phyloP scores from a whole-genome alignment of 1,140 invertebrate genomes.

The Pissodes strobi region DNA sequence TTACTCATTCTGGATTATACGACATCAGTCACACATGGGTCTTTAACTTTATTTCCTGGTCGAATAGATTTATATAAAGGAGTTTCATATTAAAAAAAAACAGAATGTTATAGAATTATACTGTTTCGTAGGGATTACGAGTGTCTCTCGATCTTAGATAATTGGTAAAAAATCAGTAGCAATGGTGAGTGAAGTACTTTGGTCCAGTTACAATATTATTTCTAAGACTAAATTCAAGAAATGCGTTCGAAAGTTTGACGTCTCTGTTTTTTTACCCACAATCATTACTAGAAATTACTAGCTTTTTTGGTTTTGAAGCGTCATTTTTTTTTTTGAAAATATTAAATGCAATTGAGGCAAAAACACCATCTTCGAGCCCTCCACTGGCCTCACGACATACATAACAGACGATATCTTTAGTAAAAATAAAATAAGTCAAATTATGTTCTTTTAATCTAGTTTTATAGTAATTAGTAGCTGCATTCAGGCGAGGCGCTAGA shows the following conservation, averaged over 20 bases:
- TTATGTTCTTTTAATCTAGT: slow-evolving; percentile 52
- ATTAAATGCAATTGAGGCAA: slow-evolving; percentile 23
- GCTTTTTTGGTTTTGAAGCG: neutral
- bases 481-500: slow-evolving; percentile 44
- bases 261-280: slow-evolving; percentile 39
- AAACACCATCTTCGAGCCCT: slow-evolving; percentile 16
- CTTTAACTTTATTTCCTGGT: slow-evolving; percentile 22
- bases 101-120: neutral
- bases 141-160: slow-evolving; percentile 12
- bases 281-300: slow-evolving; percentile 29
- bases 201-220: no score
- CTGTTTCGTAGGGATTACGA: neutral
- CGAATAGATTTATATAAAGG: no score
- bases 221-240: slow-evolving; percentile 32
- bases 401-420: slow-evolving; percentile 43
- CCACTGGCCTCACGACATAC: slow-evolving; percentile 43
- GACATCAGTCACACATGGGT: slow-evolving; percentile 8
- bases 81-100: neutral
- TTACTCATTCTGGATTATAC: slow-evolving; percentile 12
- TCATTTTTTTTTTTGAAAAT: slow-evolving; percentile 10
- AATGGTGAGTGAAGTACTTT: no score
- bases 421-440: slow-evolving; percentile 41
- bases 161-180: slow-evolving; percentile 22
- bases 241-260: slow-evolving; percentile 41
- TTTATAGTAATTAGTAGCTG: slow-evolving; percentile 47